phyloP scores from a whole-genome alignment of 92 coral and sea anemone species.

The Pocillopora meandrina region DNA sequence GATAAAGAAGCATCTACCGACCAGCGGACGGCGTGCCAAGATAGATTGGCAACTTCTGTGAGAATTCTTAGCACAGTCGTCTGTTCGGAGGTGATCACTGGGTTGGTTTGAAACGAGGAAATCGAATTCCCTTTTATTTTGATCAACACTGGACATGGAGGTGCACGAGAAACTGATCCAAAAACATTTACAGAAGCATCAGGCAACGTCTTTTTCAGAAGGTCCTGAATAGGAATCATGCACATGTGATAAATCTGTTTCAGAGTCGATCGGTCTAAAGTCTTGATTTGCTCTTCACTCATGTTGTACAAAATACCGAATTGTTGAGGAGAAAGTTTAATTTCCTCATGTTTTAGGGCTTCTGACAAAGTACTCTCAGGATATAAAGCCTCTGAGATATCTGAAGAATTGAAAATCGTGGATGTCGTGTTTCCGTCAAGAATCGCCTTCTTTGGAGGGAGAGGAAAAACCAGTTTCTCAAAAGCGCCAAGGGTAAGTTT shows the following conservation, averaged over 20 bases:
- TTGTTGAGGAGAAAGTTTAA: constrained; percentile 28
- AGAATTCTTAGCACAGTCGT: constrained; percentile 61
- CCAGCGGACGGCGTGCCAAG: constrained; percentile 59
- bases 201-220: constrained; percentile 47
- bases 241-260: constrained; percentile 59
- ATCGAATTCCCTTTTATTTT: constrained; percentile 55
- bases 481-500: constrained; percentile 52
- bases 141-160: constrained; percentile 52
- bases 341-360: constrained; percentile 16
- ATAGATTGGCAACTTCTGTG: constrained; percentile 25
- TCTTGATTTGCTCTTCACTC: constrained; percentile 49
- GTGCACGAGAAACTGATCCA: constrained; percentile 36
- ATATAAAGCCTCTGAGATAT: constrained; percentile 26
- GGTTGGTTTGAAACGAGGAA: constrained; percentile 10
- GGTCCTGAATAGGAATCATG: constrained; percentile 15
- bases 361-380: background rate
- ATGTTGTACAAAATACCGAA: constrained; percentile 68
- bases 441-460: constrained; percentile 28
- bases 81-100: constrained; percentile 8
- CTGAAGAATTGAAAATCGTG: constrained; percentile 12
- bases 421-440: constrained; percentile 48
- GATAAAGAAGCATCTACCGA: constrained; percentile 40
- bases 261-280: constrained; percentile 46
- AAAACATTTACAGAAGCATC: constrained; percentile 45
- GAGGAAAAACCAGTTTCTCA: constrained; percentile 46